Conservation (phyloP, 2,797 vertebrate species). For the Onychomys arenicola region DNA sequence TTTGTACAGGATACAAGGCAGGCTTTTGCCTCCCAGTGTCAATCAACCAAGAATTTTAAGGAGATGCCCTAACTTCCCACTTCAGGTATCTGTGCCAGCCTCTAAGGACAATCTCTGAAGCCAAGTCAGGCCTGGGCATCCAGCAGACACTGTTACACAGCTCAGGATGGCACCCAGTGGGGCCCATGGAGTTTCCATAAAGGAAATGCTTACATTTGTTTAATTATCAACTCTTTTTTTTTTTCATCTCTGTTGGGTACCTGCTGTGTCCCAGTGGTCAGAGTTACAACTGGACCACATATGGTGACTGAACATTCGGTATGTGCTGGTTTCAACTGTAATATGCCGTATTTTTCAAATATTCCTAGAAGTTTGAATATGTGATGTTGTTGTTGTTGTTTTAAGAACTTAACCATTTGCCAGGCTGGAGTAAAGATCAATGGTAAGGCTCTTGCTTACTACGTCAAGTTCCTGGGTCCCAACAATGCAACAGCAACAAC, state of each 20-base stretch:
- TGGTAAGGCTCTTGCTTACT: neutral
- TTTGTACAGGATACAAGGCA: no score
- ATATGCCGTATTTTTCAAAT: accelerated
- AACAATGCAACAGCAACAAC: neutral
- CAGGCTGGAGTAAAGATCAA: accelerated
- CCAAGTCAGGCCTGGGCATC: accelerated
- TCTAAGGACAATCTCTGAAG: neutral
- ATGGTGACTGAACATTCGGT: accelerated
- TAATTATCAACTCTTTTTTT: neutral
- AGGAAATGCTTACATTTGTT: neutral
- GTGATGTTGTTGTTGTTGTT: no score
- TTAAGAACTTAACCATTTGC: neutral
- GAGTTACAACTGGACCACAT: neutral
- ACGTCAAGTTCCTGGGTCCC: neutral
- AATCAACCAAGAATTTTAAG: accelerated
- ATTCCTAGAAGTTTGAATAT: neutral
- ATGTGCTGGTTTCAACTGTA: accelerated
- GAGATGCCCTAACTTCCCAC: neutral
- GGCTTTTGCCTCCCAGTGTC: accelerated
- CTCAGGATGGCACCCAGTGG: accelerated
- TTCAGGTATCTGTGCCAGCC: no score
- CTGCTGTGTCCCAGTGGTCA: neutral
- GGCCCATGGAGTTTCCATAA: neutral
- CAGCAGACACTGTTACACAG: no score
- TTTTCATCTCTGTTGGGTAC: neutral